These are phyloP conservation scores for Melanotaenia parkinsoni DNA, from an alignment of 2,797 vertebrate genomes.

Conservation along the genomic window DNA sequence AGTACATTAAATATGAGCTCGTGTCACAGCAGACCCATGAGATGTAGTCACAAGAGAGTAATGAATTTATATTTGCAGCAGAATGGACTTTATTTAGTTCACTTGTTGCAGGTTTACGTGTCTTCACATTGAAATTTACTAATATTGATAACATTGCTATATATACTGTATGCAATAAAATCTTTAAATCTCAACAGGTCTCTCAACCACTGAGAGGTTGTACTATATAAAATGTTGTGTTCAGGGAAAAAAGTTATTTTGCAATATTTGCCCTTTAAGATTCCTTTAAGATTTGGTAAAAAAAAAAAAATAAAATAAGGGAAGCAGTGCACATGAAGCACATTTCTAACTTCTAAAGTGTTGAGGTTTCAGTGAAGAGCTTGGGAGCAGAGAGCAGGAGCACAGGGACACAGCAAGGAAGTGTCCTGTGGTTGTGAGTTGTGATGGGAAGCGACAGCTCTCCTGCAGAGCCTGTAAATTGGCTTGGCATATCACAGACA, in stretches of 20 bases:
- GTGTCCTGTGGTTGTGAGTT: constrained; percentile 80
- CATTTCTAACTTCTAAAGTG: constrained; percentile 64
- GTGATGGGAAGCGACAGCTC: constrained; percentile 79
- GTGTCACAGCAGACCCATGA: constrained; percentile 17
- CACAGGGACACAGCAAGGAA: constrained; percentile 68
- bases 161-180: neutral
- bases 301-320: constrained; percentile 3
- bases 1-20: constrained; percentile 48
- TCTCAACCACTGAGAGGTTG: neutral
- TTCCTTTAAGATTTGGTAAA: constrained; percentile 1
- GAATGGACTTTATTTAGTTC: constrained; percentile 14
- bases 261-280: neutral
- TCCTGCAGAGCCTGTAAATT: constrained; percentile 82
- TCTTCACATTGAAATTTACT: neutral
- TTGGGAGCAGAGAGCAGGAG: constrained; percentile 63
- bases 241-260: constrained; percentile 13
- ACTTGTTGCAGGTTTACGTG: neutral
- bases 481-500: constrained; percentile 82
- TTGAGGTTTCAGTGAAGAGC: constrained; percentile 59
- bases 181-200: neutral
- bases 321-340: constrained; percentile 37
- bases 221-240: neutral
- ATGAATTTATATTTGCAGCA: constrained; percentile 38
- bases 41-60: constrained; percentile 36
- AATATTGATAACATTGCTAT: neutral